These are phyloP conservation scores for Dendroctonus valens DNA, from an alignment of 1,140 invertebrate species.

Conservation along the genomic window DNA sequence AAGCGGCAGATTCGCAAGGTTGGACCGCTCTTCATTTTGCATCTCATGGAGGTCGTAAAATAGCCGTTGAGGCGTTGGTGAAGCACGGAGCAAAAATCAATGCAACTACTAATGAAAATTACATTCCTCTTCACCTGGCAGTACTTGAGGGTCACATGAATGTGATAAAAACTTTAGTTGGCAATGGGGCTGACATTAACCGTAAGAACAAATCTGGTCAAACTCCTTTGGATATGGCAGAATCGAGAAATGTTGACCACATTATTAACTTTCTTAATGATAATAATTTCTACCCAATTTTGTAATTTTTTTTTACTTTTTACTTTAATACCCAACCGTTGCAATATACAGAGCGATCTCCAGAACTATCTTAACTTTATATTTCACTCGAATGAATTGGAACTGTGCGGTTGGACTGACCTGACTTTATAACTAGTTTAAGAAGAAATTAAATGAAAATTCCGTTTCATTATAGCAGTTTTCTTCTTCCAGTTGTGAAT, in stretches of 20 bases:
- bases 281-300: too few relatives aligned
- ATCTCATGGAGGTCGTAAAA: not conserved
- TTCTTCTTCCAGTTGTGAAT: too few relatives aligned
- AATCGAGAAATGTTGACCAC: not conserved
- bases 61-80: not conserved
- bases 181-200: not conserved
- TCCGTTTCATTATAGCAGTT: too few relatives aligned
- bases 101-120: not conserved
- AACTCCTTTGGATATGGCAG: conserved; percentile 9
- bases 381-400: too few relatives aligned
- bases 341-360: too few relatives aligned
- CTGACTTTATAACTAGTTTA: too few relatives aligned
- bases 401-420: too few relatives aligned
- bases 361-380: too few relatives aligned
- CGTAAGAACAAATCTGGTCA: not conserved
- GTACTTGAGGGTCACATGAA: not conserved
- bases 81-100: not conserved
- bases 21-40: conserved; percentile 10
- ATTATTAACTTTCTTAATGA: not conserved
- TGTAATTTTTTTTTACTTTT: too few relatives aligned
- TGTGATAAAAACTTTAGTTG: conserved; percentile 2
- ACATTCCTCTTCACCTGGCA: conserved; percentile 1
- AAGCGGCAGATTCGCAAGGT: not conserved
- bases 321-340: too few relatives aligned
- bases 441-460: too few relatives aligned